Evolutionary conservation across 2,797 vertebrate species (phyloP).

Genomic region (Phrynocephalus vlangalii): DNA sequence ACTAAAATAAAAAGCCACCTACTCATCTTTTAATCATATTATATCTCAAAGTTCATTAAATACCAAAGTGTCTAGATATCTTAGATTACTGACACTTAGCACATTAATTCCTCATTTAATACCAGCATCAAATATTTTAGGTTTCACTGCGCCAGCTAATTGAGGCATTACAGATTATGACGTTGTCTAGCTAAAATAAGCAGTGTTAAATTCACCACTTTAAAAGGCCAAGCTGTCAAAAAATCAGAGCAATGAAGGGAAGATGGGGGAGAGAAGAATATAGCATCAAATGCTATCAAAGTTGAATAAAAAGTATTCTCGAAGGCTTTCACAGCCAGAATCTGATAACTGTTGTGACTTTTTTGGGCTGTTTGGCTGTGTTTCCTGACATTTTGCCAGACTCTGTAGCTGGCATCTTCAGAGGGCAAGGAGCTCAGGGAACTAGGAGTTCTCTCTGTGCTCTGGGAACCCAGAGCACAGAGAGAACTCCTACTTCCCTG

Average conservation of each 20-base stretch:
- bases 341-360: too few species aligned
- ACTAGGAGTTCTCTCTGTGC: too few species aligned
- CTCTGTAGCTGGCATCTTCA: too few species aligned
- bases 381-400: too few species aligned
- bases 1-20: neutral
- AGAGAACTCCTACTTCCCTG: too few species aligned
- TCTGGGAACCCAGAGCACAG: too few species aligned
- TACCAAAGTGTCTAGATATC: neutral
- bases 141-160: slow-evolving; percentile 8
- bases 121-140: neutral
- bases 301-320: neutral
- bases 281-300: neutral
- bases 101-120: neutral
- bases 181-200: slow-evolving; percentile 15
- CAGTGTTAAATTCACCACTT: slow-evolving; percentile 13
- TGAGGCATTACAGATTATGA: neutral
- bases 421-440: too few species aligned
- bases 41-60: slow-evolving; percentile 17
- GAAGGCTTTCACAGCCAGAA: too few species aligned
- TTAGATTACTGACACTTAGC: neutral
- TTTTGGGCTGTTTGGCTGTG: too few species aligned
- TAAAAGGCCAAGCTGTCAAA: slow-evolving; percentile 25
- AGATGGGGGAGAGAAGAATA: neutral
- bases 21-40: slow-evolving; percentile 12
- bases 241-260: neutral